phyloP scores from a whole-genome alignment of 2,113 vertebrate genomes.

The Perccottus glenii region DNA sequence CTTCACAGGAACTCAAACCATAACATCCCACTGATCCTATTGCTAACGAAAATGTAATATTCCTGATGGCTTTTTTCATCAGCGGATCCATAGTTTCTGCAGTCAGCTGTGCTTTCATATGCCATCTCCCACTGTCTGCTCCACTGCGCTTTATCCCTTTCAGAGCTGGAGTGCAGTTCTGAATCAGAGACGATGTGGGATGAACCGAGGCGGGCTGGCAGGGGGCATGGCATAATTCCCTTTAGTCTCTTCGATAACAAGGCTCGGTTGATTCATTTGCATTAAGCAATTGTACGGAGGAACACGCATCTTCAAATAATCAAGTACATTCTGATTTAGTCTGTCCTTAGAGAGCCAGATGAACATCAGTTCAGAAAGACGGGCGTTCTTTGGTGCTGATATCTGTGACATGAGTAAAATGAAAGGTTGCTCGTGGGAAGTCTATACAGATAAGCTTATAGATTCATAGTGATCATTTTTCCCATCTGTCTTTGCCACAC shows the following conservation, averaged over 20 bases:
- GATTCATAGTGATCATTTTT: constrained; percentile 30
- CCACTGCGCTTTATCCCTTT: neutral
- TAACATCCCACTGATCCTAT: constrained; percentile 2
- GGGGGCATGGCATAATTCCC: neutral
- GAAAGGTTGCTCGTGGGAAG: constrained; percentile 15
- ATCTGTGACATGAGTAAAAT: neutral
- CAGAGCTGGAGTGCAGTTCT: constrained; percentile 4
- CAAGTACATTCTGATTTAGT: constrained; percentile 2
- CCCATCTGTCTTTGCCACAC: constrained; percentile 6
- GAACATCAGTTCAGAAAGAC: neutral
- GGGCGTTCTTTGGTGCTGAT: no score
- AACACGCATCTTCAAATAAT: neutral
- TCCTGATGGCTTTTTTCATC: constrained; percentile 25
- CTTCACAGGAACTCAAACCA: constrained; percentile 1
- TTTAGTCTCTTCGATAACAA: constrained; percentile 14
- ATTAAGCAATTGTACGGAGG: neutral
- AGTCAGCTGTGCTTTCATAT: constrained; percentile 30
- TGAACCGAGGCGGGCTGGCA: neutral
- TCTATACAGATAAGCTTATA: constrained; percentile 6
- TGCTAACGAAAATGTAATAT: neutral
- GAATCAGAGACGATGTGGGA: constrained; percentile 25
- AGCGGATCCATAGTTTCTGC: constrained; percentile 13
- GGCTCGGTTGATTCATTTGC: constrained; percentile 4
- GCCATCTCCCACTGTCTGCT: constrained; percentile 10
- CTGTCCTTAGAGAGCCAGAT: neutral